Percentiles rank a stretch among this genome's conserved stretches.
phyloP scores from a whole-genome alignment of 2,797 vertebrate species.

The Pseudochromis fuscus region DNA sequence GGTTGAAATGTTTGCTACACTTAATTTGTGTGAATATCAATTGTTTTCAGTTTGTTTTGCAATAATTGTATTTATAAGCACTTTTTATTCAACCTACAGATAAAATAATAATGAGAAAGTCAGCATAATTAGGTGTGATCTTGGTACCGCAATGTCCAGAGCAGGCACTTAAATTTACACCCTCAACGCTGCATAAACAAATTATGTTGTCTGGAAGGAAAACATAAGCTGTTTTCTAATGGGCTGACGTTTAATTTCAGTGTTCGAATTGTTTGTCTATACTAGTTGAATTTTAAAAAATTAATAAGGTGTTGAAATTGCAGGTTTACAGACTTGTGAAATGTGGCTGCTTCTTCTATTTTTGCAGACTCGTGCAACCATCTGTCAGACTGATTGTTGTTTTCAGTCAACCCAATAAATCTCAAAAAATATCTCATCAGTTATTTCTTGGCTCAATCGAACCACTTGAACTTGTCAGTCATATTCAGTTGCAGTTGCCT shows the following conservation, averaged over 20 bases:
- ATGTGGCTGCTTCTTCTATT: conserved; percentile 29
- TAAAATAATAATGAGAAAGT: not conserved
- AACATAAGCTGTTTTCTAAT: no score
- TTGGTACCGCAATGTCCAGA: not conserved
- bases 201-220: not conserved
- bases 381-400: conserved; percentile 6
- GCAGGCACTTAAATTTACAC: no score
- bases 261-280: not conserved
- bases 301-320: not conserved
- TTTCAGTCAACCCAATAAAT: no score
- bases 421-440: no score
- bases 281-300: not conserved
- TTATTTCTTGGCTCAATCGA: no score
- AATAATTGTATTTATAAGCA: not conserved
- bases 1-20: no score
- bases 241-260: no score
- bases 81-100: conserved; percentile 1
- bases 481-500: no score
- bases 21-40: not conserved
- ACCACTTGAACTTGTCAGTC: no score
- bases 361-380: conserved; percentile 31
- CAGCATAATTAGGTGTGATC: not conserved
- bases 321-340: not conserved
- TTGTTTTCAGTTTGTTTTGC: no score
- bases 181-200: not conserved